Evolutionary conservation across 2,113 vertebrate genomes (phyloP), one percentile per base, ranked within the genome.

Genomic region (Macquaria australasica): DNA sequence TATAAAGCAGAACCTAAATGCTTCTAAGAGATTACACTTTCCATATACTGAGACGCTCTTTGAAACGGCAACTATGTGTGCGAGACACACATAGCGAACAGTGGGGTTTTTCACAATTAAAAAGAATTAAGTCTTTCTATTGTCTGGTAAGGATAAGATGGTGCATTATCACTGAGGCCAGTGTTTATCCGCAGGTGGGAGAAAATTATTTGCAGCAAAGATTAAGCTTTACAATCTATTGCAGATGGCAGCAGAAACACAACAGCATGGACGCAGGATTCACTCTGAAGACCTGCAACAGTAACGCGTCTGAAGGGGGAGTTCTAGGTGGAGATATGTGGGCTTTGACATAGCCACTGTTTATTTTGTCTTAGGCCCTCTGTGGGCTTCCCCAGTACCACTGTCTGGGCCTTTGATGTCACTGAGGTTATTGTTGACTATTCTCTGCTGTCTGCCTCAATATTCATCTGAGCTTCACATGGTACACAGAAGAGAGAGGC

Each of bases 401-500:
- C 88, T 93, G 92, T 90, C 94, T 93, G 91, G 88, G 85, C 90
- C 93, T 94, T 95, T 95, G 93, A 95, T 94, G 91, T 91, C 86
- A 93, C 89, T 82, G 86, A 94, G 93, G 92, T 96, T 94, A 94
- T 95, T 95, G 94, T 95, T 90, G 89, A 94, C 93, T 90, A 85
- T 87, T 94, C 92, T 91, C 87, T 43, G 77, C 89, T 66, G 89
- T 93, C 92, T 88, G 86, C 92, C 91, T 89, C 86, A 71, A 92
- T 92, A 89, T 90, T 92, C 84, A 86, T 89, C 88, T 0, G 20
- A 84, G 91, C 91, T 90, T 92, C 90, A 89, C 91, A 87, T 62
- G 78, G 88, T 94, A 92, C 77, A 51, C 67, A 77, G 80, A 88
- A n/a, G 73, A 79, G 43, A 45, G 59, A 70, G 67, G 85, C 77